These are phyloP conservation scores for Scarus forsteni DNA, from an alignment of 2,797 vertebrate genomes.

Conservation along the genomic window DNA sequence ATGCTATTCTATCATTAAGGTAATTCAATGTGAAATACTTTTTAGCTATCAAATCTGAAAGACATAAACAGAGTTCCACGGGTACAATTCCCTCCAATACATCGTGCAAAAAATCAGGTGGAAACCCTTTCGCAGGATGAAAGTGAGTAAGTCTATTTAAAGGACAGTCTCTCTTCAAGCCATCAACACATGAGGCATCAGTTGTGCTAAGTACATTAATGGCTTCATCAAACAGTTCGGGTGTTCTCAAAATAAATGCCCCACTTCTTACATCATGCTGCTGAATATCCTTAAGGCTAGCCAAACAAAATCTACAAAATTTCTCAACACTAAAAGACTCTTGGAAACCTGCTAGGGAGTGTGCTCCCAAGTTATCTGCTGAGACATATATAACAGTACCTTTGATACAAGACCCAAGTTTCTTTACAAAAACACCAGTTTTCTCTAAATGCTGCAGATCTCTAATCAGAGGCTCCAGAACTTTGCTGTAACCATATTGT, in stretches of 20 bases:
- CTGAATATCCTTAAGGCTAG: background rate
- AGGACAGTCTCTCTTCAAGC: conserved; percentile 4
- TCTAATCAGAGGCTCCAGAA: conserved; percentile 3
- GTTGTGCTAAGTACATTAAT: background rate
- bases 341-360: conserved; percentile 36
- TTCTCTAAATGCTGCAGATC: too few relatives aligned
- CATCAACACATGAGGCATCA: conserved; percentile 14
- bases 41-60: too few relatives aligned
- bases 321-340: conserved; percentile 21
- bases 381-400: conserved; percentile 39
- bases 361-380: too few relatives aligned
- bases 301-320: conserved; percentile 43
- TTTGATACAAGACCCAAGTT: conserved; percentile 7
- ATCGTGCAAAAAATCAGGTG: too few relatives aligned
- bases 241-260: background rate
- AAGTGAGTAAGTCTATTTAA: conserved; percentile 15
- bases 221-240: conserved; percentile 5
- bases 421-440: too few relatives aligned
- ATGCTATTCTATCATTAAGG: too few relatives aligned
- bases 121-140: conserved; percentile 12
- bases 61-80: too few relatives aligned
- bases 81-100: too few relatives aligned
- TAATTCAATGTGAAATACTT: too few relatives aligned
- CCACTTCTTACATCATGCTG: background rate
- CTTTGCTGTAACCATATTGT: conserved; percentile 22